Base-by-base conservation (phyloP, 2,113 vertebrate species). In the Propithecus coquereli region DNA sequence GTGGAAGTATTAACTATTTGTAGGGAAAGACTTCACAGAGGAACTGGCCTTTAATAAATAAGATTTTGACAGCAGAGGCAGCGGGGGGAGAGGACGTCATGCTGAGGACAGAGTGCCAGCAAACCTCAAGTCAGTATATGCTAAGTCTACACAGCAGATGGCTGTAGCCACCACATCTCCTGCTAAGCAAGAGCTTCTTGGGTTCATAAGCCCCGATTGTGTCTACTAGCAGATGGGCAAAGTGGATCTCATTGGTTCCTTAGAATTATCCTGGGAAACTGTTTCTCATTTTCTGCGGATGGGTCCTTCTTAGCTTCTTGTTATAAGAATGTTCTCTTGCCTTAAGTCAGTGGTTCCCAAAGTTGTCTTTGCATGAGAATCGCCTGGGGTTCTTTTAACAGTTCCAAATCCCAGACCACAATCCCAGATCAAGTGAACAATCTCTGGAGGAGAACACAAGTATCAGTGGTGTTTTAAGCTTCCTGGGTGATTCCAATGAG, bases 271-370 rank as follows among this genome's bases (percentile, higher is more conserved):
- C 30, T 43, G 25, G 94, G 57, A 88, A 79, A 18, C 2, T 27
- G 37, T 61, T 95, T 87, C 61, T 77, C 47, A 27, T 90, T 92
- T 88, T 89, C 74, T 94, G 61, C 73, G 47, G 40, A 45, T 74
- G 61, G 37, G 30, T 52, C 80, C 73, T 68, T 80, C 59, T 30
- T 45, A 59, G 57, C 14, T 22, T 81, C 43, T 57, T n/a, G 8
- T 25, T 27, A 8, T 8, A n/a, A 74, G 34, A 66, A 87, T 16
- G 2, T 52, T 90, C 27, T 90, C 47, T 34, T 65, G 65, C 27
- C 45, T 30, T 80, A 40, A 70, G 63, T 91, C 65, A 30, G 2
- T 25, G 47, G 8, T 54, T 63, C 54, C 90, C 79, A 68, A 59
- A 47, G n/a, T 95, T 3, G 4, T 57, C 40, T 54, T 52, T 20